Conservation (phyloP, 2,797 vertebrate genomes). For the Antennarius maculatus region DNA sequence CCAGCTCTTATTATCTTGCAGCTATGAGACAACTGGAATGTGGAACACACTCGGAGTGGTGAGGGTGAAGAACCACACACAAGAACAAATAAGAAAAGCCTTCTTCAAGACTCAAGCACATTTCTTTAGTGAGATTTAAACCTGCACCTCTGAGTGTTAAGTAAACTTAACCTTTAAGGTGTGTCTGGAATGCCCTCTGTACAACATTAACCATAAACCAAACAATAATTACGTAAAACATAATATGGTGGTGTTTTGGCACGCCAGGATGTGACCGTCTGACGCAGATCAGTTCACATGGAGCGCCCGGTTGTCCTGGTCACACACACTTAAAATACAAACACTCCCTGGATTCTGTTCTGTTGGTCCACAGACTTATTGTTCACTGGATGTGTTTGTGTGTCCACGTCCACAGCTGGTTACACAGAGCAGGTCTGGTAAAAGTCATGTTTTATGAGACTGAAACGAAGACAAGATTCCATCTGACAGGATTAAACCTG, state of each 20-base stretch:
- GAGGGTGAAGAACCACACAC: slow-evolving; percentile 27
- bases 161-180: slow-evolving; percentile 41
- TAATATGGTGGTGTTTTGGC: slow-evolving; percentile 45
- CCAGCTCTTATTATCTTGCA: slow-evolving; percentile 14
- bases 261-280: slow-evolving; percentile 59
- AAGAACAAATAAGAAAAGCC: slow-evolving; percentile 26
- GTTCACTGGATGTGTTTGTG: slow-evolving; percentile 56
- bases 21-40: slow-evolving; percentile 32
- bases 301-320: slow-evolving; percentile 51
- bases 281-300: slow-evolving; percentile 57
- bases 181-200: slow-evolving; percentile 63
- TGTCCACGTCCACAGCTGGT: slow-evolving; percentile 59
- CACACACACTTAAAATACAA: slow-evolving; percentile 50
- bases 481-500: slow-evolving; percentile 7
- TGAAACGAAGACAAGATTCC: slow-evolving; percentile 14
- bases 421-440: slow-evolving; percentile 37
- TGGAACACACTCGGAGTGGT: not conserved
- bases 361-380: slow-evolving; percentile 60
- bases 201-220: slow-evolving; percentile 79
- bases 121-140: slow-evolving; percentile 23
- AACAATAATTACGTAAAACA: slow-evolving; percentile 73
- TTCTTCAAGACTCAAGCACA: slow-evolving; percentile 22
- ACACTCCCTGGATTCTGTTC: slow-evolving; percentile 50
- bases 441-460: slow-evolving; percentile 25
- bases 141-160: slow-evolving; percentile 10